Conservation (phyloP, 2,888 invertebrate species). For the Baccha elongata region DNA sequence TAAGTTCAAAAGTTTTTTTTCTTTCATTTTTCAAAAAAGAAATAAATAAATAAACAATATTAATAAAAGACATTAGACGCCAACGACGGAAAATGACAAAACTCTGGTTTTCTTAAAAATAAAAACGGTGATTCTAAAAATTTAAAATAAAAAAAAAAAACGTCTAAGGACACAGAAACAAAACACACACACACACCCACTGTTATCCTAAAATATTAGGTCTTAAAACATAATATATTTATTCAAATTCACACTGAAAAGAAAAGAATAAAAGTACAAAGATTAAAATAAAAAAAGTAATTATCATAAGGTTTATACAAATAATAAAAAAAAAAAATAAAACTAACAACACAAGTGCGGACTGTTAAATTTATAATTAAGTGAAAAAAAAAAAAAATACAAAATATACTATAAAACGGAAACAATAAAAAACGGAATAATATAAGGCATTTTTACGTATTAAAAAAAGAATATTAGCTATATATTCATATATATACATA, state of each 20-base stretch:
- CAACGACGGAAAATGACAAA: conserved; percentile 55
- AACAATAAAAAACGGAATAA: conserved; percentile 78
- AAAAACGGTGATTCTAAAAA: conserved; percentile 69
- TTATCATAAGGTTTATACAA: conserved; percentile 73
- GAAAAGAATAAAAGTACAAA: conserved; percentile 74
- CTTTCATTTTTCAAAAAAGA: conserved; percentile 33
- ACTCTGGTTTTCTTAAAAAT: conserved; percentile 40
- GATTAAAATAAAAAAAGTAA: conserved; percentile 65
- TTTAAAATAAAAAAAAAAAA: too few species aligned
- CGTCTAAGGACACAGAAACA: conserved; percentile 66
- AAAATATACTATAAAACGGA: conserved; percentile 76
- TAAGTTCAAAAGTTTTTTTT: conserved; percentile 50
- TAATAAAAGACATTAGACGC: conserved; percentile 47
- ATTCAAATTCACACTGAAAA: conserved; percentile 72
- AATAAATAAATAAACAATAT: conserved; percentile 7
- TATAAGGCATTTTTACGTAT: conserved; percentile 76
- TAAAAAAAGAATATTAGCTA: conserved; percentile 66
- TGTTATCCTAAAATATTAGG: conserved; percentile 72
- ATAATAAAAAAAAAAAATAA: conserved; percentile 46
- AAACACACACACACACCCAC: conserved; percentile 73
- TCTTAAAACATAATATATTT: conserved; percentile 69
- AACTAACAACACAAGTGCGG: conserved; percentile 65
- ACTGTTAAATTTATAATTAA: conserved; percentile 66
- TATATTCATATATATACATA: conserved; percentile 72
- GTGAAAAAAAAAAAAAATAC: conserved; percentile 75